Percentiles rank a stretch among this genome's conserved stretches.
These are phyloP conservation scores for Gambusia holbrooki DNA, from an alignment of 2,113 vertebrate species.

Conservation along the genomic window DNA sequence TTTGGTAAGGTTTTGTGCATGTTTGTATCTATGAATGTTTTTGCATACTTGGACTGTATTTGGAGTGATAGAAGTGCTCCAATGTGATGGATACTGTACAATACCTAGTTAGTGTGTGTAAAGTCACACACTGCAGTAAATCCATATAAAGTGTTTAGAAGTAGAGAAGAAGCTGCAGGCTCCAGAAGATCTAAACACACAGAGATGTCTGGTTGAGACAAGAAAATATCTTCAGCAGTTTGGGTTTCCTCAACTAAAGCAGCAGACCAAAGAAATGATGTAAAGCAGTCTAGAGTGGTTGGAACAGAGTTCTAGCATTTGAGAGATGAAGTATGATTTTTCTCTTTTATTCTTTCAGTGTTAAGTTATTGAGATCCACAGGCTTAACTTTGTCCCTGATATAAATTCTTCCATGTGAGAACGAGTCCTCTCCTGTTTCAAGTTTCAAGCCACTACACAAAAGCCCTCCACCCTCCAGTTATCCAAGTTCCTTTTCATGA, in stretches of 20 bases:
- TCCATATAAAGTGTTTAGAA: constrained; percentile 1
- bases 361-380: not conserved
- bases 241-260: not conserved
- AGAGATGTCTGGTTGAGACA: not conserved
- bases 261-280: not conserved
- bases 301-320: not conserved
- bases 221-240: not conserved
- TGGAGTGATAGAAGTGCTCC: not conserved
- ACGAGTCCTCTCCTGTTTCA: too few relatives aligned
- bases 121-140: not conserved
- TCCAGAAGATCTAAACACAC: not conserved
- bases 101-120: not conserved
- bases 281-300: not conserved
- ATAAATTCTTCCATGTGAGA: not conserved
- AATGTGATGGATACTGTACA: not conserved
- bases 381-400: not conserved
- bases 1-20: not conserved
- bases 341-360: not conserved
- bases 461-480: too few relatives aligned
- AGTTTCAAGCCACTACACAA: too few relatives aligned
- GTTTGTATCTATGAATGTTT: not conserved
- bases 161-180: not conserved
- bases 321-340: not conserved
- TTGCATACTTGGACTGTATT: not conserved
- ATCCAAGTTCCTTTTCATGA: not conserved